Evolutionary conservation across 2,797 vertebrate species (phyloP), one percentile per base, ranked within the genome.

Genomic region (Sebastes trivittatus): DNA sequence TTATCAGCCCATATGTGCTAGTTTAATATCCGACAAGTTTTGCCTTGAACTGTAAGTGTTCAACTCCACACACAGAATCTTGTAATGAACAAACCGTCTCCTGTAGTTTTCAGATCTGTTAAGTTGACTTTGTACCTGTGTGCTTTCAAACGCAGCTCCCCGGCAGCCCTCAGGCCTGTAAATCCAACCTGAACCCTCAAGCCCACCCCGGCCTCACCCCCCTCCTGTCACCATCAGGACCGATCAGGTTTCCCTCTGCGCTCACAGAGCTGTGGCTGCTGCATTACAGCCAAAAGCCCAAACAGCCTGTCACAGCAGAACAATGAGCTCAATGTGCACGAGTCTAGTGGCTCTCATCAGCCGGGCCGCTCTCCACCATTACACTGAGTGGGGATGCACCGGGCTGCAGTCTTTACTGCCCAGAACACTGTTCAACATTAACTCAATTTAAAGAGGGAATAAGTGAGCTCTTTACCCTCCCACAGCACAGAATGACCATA

Each of bases 341-440:
- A 29, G 42, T 58, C 78, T 59, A 14, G 29, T 65, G 59, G 22
- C 27, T 61, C 54, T 66, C 61, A 75, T 83, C 68, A 70, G 59
- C 38, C 49, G 20, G 49, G 46, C 62, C 27, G 2, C 58, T 75
- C 64, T 61, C 66, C 67, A 73, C 59, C 8, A 77, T 61, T 49
- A 49, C 42, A 20, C 42, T 3, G 22, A 23, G 63, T 6, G 2
- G 29, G 30, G 75, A 61, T 71, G 42, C 75, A 68, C 20, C 18
- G 1, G 46, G 56, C 42, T 60, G 32, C 38, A 63, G 18, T 52
- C 18, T 85, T 66, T 55, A 72, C 38, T 54, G 42, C 20, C 42
- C 67, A 36, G 34, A 75, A 74, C 34, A 32, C 10, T 75, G 64
- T 67, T 81, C 78, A 75, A 76, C 61, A 60, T 71, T 60, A 81